Evolutionary conservation across 2,888 invertebrate species (phyloP).

Genomic region (Spicauda simplicius): DNA sequence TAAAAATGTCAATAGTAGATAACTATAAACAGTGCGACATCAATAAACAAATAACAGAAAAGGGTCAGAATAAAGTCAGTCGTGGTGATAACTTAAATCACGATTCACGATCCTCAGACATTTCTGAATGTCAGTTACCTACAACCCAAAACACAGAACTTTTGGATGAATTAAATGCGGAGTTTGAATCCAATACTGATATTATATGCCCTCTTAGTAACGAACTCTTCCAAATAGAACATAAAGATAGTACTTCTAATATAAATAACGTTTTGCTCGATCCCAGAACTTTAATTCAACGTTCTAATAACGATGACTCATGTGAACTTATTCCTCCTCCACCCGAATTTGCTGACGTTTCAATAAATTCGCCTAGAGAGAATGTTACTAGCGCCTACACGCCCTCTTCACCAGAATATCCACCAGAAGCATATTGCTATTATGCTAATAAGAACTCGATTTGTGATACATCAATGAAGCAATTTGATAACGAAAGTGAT

Average conservation of each 20-base stretch:
- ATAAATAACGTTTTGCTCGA: slow-evolving; percentile 65
- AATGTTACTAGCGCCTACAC: slow-evolving; percentile 35
- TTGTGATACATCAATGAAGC: background rate
- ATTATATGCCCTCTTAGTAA: slow-evolving; percentile 3
- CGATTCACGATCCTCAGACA: slow-evolving; percentile 15
- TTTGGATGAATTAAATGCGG: slow-evolving; percentile 1
- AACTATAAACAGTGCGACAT: slow-evolving; percentile 15
- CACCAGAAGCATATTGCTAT: background rate
- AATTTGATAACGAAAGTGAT: background rate
- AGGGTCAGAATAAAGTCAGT: background rate
- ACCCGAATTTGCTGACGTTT: slow-evolving; percentile 54
- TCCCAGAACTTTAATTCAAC: slow-evolving; percentile 67
- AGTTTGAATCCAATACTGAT: slow-evolving; percentile 6
- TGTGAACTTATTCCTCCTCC: slow-evolving; percentile 66
- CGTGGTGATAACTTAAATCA: slow-evolving; percentile 9
- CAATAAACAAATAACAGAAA: slow-evolving; percentile 6
- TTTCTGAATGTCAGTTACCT: slow-evolving; percentile 2
- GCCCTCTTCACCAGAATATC: slow-evolving; percentile 37
- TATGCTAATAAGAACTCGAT: background rate
- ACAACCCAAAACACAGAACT: background rate
- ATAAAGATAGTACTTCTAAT: slow-evolving; percentile 45
- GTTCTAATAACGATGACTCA: slow-evolving; percentile 44
- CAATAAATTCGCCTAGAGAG: background rate
- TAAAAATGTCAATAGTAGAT: slow-evolving; percentile 45
- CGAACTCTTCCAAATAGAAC: background rate